Base-by-base conservation (phyloP, 2,113 vertebrate genomes). In the Aspidoscelis tigris region DNA sequence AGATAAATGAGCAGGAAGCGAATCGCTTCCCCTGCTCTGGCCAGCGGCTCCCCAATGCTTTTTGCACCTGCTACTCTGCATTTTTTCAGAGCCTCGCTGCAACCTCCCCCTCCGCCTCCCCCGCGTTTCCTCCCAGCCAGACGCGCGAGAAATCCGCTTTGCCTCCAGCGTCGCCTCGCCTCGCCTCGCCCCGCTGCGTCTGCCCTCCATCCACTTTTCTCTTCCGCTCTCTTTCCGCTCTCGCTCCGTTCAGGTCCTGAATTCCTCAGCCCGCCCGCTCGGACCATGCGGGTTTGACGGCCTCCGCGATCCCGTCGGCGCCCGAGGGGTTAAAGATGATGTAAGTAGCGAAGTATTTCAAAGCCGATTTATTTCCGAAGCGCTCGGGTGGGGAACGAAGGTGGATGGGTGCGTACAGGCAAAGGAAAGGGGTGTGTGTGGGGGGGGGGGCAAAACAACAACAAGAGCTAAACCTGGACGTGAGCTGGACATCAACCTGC, bases 1-100 rank as follows among this genome's bases (percentile, higher is more conserved):
- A 93, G 93, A 95, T 92, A 92, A 94, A 94, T 90, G 93, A 89
- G 87, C 92, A 93, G 94, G 94, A 94, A 94, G 89, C 90, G 78
- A 87, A 93, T 91, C 90, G 90, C 92, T 92, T 92, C 91, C 81
- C 83, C 84, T 77, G 88, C 82, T 80, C 91, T 91, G 93, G 92
- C 93, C 87, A 89, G 91, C 76, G 84, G 86, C 82, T 92, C 83
- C 91, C 91, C 91, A 92, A 93, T 91, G 93, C 92, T 90, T 94
- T 93, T 92, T 92, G 94, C 94, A 95, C 94, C 94, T 95, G 93
- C 94, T 87, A 86, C 82, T 92, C 81, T 55, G 89, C 88, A 91
- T 81, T 76, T 81, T 81, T 88, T 2, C 75, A 64, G 80, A 53
- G 64, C 84, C 76, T 44, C 26, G 50, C 83, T 44, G 80, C 50